Percentiles rank a stretch among this genome's conserved stretches.
These are phyloP conservation scores for Montipora cactus DNA, from an alignment of 64 coral and sea anemone species.

Conservation along the genomic window DNA sequence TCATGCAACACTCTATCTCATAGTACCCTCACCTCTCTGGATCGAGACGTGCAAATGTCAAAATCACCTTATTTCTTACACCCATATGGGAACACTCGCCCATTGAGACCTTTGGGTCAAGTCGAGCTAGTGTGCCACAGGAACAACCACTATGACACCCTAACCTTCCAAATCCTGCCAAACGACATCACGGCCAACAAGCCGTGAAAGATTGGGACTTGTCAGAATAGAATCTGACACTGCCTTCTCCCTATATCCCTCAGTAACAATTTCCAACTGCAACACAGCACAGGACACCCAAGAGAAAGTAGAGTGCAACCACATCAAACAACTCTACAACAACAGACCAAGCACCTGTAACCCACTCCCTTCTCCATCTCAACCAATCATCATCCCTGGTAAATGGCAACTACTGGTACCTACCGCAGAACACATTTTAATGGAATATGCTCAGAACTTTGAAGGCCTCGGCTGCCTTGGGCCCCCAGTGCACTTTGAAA, in stretches of 20 bases:
- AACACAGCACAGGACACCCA: constrained; percentile 1
- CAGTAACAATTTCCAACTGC: neutral
- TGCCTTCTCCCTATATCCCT: neutral
- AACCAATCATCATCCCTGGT: neutral
- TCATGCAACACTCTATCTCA: constrained; percentile 31
- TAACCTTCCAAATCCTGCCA: constrained; percentile 25
- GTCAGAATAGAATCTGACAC: neutral
- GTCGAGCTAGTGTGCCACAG: constrained; percentile 24
- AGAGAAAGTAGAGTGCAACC: constrained; percentile 18
- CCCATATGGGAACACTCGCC: constrained; percentile 16
- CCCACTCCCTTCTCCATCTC: constrained; percentile 12
- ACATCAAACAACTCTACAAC: constrained; percentile 24
- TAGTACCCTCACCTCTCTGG: neutral
- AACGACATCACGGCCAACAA: neutral
- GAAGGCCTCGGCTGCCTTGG: too few relatives aligned
- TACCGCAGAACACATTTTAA: too few relatives aligned
- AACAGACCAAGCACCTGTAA: constrained; percentile 17
- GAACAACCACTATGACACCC: constrained; percentile 8
- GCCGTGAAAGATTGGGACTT: constrained; percentile 25
- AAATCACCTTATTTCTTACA: constrained; percentile 25
- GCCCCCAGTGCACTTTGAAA: too few relatives aligned
- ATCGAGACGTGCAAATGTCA: neutral
- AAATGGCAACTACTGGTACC: too few relatives aligned
- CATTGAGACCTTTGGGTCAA: constrained; percentile 7
- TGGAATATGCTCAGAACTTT: neutral